These are phyloP conservation scores for Sarcophaga subvicina DNA, from an alignment of 2,888 invertebrate species.

Conservation along the genomic window DNA sequence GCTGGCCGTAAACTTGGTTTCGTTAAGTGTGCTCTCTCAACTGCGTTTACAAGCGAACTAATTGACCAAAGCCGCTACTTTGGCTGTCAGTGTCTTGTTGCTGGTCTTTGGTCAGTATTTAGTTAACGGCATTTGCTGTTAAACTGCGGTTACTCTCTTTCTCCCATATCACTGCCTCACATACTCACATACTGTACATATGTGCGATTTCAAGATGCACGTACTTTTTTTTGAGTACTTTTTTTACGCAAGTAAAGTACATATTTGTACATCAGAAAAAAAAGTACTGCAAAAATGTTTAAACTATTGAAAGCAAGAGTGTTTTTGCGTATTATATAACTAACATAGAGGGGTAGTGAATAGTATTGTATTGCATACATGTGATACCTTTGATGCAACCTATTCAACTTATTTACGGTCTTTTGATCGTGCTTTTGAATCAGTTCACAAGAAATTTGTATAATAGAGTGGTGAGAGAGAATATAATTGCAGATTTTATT, in stretches of 20 bases:
- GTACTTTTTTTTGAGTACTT: neutral
- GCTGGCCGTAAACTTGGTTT: conserved; percentile 45
- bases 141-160: conserved; percentile 9
- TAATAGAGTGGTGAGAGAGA: no score
- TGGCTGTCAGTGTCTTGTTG: conserved; percentile 23
- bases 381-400: no score
- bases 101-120: neutral
- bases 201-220: conserved; percentile 27
- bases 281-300: no score
- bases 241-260: neutral
- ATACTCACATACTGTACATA: conserved; percentile 9
- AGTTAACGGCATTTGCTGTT: conserved; percentile 58
- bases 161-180: neutral
- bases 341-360: no score
- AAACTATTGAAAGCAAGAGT: no score
- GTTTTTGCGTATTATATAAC: no score
- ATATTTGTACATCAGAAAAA: no score
- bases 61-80: conserved; percentile 52
- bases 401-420: no score
- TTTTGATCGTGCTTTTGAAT: no score
- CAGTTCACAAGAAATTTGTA: no score
- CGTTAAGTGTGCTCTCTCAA: conserved; percentile 59
- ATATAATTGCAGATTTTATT: no score
- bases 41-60: conserved; percentile 57
- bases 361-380: no score